Base-by-base conservation (phyloP, 2,113 vertebrate species). In the Cyprinodon brontotheroides region DNA sequence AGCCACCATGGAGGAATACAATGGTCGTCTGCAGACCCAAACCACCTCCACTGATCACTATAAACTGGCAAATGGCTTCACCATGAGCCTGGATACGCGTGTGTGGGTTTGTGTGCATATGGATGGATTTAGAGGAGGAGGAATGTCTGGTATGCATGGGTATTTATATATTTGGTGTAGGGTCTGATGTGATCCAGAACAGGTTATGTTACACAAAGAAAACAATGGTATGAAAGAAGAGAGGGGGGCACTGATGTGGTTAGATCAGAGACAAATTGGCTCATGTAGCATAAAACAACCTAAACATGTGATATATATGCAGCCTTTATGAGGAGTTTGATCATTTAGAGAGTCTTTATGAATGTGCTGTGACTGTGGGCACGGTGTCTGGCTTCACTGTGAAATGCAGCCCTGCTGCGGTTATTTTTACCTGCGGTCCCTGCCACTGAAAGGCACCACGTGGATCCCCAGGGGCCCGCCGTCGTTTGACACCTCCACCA, bases 361-460 rank as follows among this genome's bases (percentile, higher is more conserved):
- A 11, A 10, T 11, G 43, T 45, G 43, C 11, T 45, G 9, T 2
- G 43, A 45, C 41, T 45, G 9, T 11, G 43, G 43, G 43, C 43
- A 45, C 9, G 2, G 11, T 10, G 43, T 45, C 43, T 45, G 41
- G 41, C 41, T 11, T 0, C 38, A 13, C 64, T 53, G n/a, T 59
- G 64, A 53, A 8, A 15, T 50, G 29, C 0, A 10, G 61, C 69
- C 74, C 40, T 41, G 45, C 53, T 68, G n/a, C 11, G 65, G 65
- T n/a, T 63, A 13, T 62, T n/a, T 89, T 98, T 98, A 99, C 98
- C 98, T 99, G 95, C 96, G 96, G 66, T 97, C 96, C 88, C 95
- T 95, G 85, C 96, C 96, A 94, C 97, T 98, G 96, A 97, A 99
- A 94, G 98, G 98, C 94, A 99, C 97, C 93, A 99, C 98, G 91